phyloP scores from a whole-genome alignment of 2,113 vertebrate genomes.

The Carollia perspicillata region DNA sequence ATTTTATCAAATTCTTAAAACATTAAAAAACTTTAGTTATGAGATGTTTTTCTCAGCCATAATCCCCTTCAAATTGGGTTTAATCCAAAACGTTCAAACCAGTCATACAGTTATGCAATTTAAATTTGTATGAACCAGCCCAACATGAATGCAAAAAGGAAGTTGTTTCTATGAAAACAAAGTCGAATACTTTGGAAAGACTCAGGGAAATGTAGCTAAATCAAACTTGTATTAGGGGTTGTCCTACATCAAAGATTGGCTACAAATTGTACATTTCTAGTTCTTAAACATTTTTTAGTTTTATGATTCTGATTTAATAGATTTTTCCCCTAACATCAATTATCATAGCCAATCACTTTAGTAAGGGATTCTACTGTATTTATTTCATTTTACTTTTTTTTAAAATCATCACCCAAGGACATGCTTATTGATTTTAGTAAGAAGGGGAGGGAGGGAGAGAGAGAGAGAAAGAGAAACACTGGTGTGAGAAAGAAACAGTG shows the following conservation, averaged over 20 bases:
- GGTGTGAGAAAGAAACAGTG: too few species aligned
- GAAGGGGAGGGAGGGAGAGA: too few species aligned
- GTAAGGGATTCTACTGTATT: background rate
- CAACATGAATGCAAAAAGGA: background rate
- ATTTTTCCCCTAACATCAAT: background rate
- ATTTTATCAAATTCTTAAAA: background rate
- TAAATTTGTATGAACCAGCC: background rate
- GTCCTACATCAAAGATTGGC: background rate
- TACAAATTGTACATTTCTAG: background rate
- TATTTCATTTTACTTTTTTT: background rate
- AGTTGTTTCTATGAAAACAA: background rate
- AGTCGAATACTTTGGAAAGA: background rate
- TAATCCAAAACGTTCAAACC: background rate
- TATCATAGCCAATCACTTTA: background rate
- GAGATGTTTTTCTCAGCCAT: background rate
- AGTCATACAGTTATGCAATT: background rate
- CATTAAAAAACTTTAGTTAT: background rate
- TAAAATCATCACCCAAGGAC: too few species aligned
- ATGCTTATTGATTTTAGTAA: too few species aligned
- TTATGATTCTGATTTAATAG: background rate
- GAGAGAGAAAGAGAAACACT: too few species aligned
- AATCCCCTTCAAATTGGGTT: background rate
- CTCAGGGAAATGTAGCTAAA: background rate
- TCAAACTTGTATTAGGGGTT: background rate
- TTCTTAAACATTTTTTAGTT: constrained; percentile 9